phyloP scores from a whole-genome alignment of 1,140 invertebrate species.

The Lasioglossum albipes region DNA sequence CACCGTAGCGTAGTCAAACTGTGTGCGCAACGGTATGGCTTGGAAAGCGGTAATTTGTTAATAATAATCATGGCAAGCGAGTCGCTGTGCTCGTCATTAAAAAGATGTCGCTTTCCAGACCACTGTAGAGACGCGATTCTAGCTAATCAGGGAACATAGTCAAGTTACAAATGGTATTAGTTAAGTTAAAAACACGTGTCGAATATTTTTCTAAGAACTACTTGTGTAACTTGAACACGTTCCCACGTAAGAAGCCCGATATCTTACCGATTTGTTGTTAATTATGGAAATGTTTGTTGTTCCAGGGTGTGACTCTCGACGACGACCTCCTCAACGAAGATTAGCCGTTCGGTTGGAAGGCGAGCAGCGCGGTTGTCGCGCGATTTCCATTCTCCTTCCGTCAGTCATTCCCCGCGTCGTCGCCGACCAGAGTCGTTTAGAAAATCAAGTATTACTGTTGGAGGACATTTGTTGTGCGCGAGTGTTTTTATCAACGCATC shows the following conservation, averaged over 20 bases:
- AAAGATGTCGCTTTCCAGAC: too few relatives aligned
- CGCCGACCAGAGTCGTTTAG: conserved; percentile 42
- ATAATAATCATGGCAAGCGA: too few relatives aligned
- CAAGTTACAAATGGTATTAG: too few relatives aligned
- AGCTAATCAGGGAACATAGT: too few relatives aligned
- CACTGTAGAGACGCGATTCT: too few relatives aligned
- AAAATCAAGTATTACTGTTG: conserved; percentile 49
- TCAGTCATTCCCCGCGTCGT: conserved; percentile 64
- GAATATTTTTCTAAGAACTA: too few relatives aligned
- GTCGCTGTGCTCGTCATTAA: too few relatives aligned
- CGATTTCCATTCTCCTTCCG: conserved; percentile 49
- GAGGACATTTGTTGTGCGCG: conserved; percentile 45
- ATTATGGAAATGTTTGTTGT: conserved; percentile 48
- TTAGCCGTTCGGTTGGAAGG: conserved; percentile 47
- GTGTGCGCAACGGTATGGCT: background rate
- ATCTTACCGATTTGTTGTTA: too few relatives aligned
- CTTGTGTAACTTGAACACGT: too few relatives aligned
- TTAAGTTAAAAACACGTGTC: too few relatives aligned
- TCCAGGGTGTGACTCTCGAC: conserved; percentile 85
- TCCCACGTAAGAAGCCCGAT: too few relatives aligned
- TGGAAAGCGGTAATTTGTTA: too few relatives aligned
- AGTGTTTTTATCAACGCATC: conserved; percentile 53
- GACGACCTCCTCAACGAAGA: conserved; percentile 84
- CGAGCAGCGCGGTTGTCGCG: conserved; percentile 17
- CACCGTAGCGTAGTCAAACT: background rate